Base-by-base conservation (phyloP, 2,113 vertebrate species). In the Donacobius atricapilla region DNA sequence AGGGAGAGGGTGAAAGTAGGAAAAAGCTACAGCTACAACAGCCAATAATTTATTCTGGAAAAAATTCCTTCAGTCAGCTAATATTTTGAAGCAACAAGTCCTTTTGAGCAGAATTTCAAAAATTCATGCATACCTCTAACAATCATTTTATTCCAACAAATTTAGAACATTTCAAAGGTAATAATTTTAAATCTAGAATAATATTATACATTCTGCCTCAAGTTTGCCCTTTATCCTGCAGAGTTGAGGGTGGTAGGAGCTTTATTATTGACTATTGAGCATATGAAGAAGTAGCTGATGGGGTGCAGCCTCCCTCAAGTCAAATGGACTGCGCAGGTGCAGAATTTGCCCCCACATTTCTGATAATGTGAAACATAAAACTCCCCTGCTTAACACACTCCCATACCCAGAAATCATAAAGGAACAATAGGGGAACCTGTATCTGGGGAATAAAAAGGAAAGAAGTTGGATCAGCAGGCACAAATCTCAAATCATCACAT, bases 31-130 rank as follows among this genome's bases (percentile, higher is more conserved):
- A 47, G 15, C 27, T 79, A 86, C 37, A 83, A n/a, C 47, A 94
- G 39, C 58, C n/a, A 89, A 92, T 72, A 87, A 94, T 91, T 91
- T 92, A 1, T 70, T 73, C 37, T 73, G 42, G 87, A 91, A 89
- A 89, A 89, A 50, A 56, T 58, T 40, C 50, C 9, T 91, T 56
- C 28, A 79, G 37, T 82, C 27, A 60, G 20, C 45, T 95, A 87
- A 68, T 79, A 91, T 84, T 84, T n/a, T 64, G 19, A 84, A 91
- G 57, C 42, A 95, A 95, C 40, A 91, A 79, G 73, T 76, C 15
- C 7, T 75, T 89, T 69, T 80, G 61, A 87, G 47, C 6, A 87
- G 18, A 91, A 72, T 89, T 95, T 85, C 3, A 72, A 65, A 82
- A 89, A 89, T 20, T 53, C 18, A 3, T 76, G 7, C 19, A 21